These are phyloP conservation scores for Cliona cf. orientalis DNA, from an alignment of 37 sponge, comb jelly and placozoan genomes.

Conservation along the genomic window DNA sequence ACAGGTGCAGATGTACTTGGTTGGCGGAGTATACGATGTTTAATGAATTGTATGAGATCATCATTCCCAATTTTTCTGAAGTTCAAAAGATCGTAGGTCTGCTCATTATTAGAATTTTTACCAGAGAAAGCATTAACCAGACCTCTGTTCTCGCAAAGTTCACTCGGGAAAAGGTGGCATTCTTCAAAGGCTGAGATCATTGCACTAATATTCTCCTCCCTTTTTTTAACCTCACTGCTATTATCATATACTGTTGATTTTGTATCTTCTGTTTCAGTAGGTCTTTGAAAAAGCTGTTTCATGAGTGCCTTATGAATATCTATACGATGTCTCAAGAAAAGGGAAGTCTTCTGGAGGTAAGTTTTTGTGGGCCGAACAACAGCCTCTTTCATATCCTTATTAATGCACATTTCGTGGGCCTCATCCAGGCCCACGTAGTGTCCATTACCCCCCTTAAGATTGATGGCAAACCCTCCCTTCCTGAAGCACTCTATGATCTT, in stretches of 20 bases:
- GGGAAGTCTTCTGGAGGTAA: not conserved
- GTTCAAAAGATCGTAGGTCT: constrained; percentile 1
- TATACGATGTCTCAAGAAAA: not conserved
- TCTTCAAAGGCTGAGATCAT: not conserved
- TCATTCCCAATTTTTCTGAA: constrained; percentile 1
- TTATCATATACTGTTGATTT: not conserved
- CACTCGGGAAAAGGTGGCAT: not conserved
- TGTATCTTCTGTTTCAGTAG: too few relatives aligned
- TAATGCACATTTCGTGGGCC: constrained; percentile 12
- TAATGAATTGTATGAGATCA: not conserved
- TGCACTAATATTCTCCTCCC: not conserved
- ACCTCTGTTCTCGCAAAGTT: not conserved
- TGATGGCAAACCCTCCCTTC: constrained; percentile 21
- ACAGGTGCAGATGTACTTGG: constrained; percentile 18
- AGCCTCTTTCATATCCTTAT: not conserved
- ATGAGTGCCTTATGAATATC: too few relatives aligned
- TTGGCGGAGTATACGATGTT: not conserved
- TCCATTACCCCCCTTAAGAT: not conserved
- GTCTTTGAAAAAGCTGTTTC: too few relatives aligned
- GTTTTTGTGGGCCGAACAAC: not conserved
- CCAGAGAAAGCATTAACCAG: not conserved
- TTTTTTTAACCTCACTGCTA: not conserved
- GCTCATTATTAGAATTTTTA: not conserved
- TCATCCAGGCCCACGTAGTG: constrained; percentile 20
- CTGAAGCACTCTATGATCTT: not conserved